Percentiles rank a stretch among this genome's conserved stretches.
phyloP scores from a whole-genome alignment of 2,888 invertebrate species.

The Nemotelus pantherinus region DNA sequence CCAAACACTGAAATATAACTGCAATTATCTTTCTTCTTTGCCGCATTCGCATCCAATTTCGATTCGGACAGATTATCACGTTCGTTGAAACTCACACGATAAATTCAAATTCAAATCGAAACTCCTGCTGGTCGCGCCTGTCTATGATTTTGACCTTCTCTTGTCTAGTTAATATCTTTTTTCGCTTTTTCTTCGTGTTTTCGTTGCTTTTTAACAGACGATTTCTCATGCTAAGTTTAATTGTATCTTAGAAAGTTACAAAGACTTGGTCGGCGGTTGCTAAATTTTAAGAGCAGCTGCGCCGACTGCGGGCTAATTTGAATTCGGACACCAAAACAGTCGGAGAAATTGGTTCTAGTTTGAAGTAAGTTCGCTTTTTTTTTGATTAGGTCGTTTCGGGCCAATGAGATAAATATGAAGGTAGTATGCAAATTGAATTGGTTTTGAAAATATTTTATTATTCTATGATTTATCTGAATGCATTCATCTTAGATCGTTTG shows the following conservation, averaged over 20 bases:
- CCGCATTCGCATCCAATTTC: too few species aligned
- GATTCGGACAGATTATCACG: too few species aligned
- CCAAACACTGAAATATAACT: too few species aligned
- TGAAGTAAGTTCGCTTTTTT: background rate
- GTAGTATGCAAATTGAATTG: background rate
- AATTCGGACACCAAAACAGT: background rate
- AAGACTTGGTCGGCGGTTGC: background rate
- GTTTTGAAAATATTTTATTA: too few species aligned
- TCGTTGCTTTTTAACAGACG: background rate
- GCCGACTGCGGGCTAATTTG: background rate
- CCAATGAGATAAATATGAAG: background rate
- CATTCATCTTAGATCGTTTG: too few species aligned
- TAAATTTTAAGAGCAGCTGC: too few species aligned
- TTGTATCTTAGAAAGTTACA: background rate
- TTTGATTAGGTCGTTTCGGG: background rate
- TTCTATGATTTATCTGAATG: too few species aligned
- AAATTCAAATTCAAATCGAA: too few species aligned
- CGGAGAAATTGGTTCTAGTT: conserved; percentile 5
- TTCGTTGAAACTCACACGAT: too few species aligned
- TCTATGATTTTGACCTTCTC: background rate
- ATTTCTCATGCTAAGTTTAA: background rate
- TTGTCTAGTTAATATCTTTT: background rate
- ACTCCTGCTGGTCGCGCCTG: too few species aligned
- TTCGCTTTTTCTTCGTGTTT: background rate
- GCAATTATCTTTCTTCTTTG: too few species aligned